These are phyloP conservation scores for Paramormyrops kingsleyae DNA, from an alignment of 2,113 vertebrate genomes.

Conservation along the genomic window DNA sequence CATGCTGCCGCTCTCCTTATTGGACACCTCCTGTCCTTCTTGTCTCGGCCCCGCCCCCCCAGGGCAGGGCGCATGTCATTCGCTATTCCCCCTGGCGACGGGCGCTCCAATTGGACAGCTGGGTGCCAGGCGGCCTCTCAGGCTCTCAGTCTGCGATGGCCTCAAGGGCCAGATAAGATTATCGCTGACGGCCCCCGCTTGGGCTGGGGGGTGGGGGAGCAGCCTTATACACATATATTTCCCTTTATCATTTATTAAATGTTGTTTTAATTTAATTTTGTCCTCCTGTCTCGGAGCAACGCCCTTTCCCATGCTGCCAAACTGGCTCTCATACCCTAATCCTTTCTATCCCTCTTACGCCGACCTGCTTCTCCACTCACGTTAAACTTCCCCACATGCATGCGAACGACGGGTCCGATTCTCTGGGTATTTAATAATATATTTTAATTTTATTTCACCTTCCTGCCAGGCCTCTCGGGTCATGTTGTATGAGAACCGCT, in stretches of 20 bases:
- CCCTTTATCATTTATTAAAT: not conserved
- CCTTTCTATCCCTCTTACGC: not conserved
- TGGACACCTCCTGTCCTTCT: slow-evolving; percentile 31
- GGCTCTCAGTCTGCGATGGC: slow-evolving; percentile 53
- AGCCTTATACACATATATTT: slow-evolving; percentile 23
- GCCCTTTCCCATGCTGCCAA: slow-evolving; percentile 71
- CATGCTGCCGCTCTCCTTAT: slow-evolving; percentile 14
- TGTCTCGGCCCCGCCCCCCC: slow-evolving; percentile 21
- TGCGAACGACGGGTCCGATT: not conserved
- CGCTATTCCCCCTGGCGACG: slow-evolving; percentile 60
- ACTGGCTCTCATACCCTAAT: too few species aligned
- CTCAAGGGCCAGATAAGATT: slow-evolving; percentile 71
- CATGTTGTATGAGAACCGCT: not conserved
- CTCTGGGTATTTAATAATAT: not conserved
- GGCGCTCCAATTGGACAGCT: slow-evolving; percentile 55
- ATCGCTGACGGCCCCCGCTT: slow-evolving; percentile 69
- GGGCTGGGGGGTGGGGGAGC: slow-evolving; percentile 53
- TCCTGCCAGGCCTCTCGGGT: not conserved
- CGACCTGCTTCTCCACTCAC: not conserved
- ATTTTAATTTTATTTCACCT: not conserved
- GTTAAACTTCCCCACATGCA: not conserved
- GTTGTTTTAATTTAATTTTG: slow-evolving; percentile 51
- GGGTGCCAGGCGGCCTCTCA: slow-evolving; percentile 69
- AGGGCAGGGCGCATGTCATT: slow-evolving; percentile 51
- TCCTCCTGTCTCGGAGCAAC: slow-evolving; percentile 68